Evolutionary conservation across 2,113 vertebrate species (phyloP), one percentile per base, ranked within the genome.

Genomic region (Leucoraja erinaceus): DNA sequence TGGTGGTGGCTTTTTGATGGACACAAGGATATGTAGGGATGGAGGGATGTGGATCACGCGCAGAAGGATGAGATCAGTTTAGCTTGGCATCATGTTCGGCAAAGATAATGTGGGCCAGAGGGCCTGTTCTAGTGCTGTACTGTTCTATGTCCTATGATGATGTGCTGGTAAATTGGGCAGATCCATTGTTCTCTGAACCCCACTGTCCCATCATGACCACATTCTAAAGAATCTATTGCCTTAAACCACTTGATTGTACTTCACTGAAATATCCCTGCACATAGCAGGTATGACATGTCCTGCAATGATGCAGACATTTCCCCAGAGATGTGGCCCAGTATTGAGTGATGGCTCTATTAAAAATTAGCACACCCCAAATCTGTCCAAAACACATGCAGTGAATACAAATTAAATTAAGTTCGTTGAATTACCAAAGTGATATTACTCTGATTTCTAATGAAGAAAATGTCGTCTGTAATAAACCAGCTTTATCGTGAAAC

Each of bases 341-440:
- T 66, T 22, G 59, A 66, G 33, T 10, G 28, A 66, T 66, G 66
- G n/a, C 12, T 25, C 31, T 66, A 61, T 66, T 68, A 90, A 68
- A 66, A 90, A 56, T 90, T 54, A 90, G 33, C 56, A 84, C 54
- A 59, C 20, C 47, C 10, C 81, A 84, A 84, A 61, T 84, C 81
- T 84, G 59, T 38, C 86, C 18, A 38, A 61, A 66, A 68, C 20
- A 10, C 7, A 68, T 33, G 31, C 18, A 22, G 16, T 22, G n/a
- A 61, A 66, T 90, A 90, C 59, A 66, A 90, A 61, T 18, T 61
- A 61, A 18, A 90, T n/a, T 66, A 63, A 90, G 0, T 33, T 33
- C 33, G n/a, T 22, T 9, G n/a, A 22, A 56, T 25, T 16, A n/a
- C 8, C 11, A 0, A 90, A 68, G 86, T 68, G 63, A 38, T 70